Conservation (phyloP, 2,888 invertebrate genomes). For the Danaus chrysippus region DNA sequence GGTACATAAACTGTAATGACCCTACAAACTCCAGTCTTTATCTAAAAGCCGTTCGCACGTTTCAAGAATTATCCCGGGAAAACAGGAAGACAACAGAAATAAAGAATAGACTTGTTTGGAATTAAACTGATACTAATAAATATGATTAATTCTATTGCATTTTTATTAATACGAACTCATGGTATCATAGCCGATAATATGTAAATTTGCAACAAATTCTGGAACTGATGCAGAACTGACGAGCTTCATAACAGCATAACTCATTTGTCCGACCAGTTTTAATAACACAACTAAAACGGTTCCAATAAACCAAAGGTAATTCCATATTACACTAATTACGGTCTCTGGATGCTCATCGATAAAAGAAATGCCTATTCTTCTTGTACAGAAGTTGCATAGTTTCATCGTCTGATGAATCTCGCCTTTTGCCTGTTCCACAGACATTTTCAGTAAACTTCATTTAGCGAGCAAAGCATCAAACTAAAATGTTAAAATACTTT, state of each 20-base stretch:
- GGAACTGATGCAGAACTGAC: slow-evolving; percentile 46
- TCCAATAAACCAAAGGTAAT: slow-evolving; percentile 35
- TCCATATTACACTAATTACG: slow-evolving; percentile 36
- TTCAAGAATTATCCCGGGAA: too few species aligned
- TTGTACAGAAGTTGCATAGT: slow-evolving; percentile 52
- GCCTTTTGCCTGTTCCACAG: slow-evolving; percentile 20
- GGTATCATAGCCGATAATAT: slow-evolving; percentile 58
- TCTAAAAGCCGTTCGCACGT: too few species aligned
- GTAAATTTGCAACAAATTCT: slow-evolving; percentile 53
- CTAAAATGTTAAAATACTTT: background rate
- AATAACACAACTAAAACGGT: slow-evolving; percentile 41
- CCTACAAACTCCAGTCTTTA: too few species aligned
- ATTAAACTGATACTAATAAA: background rate
- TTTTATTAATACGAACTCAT: slow-evolving; percentile 50
- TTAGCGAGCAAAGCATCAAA: background rate
- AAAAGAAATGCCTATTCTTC: slow-evolving; percentile 50
- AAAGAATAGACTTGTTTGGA: too few species aligned
- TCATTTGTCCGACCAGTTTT: slow-evolving; percentile 43
- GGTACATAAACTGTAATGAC: too few species aligned
- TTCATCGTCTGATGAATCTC: slow-evolving; percentile 52
- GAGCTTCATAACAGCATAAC: slow-evolving; percentile 45
- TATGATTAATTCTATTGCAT: slow-evolving; percentile 11
- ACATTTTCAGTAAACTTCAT: slow-evolving; percentile 16
- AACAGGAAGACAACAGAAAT: too few species aligned
- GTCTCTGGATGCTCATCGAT: slow-evolving; percentile 42